Evolutionary conservation across 2,797 vertebrate genomes (phyloP).

Genomic region (Crypturellus tataupa): DNA sequence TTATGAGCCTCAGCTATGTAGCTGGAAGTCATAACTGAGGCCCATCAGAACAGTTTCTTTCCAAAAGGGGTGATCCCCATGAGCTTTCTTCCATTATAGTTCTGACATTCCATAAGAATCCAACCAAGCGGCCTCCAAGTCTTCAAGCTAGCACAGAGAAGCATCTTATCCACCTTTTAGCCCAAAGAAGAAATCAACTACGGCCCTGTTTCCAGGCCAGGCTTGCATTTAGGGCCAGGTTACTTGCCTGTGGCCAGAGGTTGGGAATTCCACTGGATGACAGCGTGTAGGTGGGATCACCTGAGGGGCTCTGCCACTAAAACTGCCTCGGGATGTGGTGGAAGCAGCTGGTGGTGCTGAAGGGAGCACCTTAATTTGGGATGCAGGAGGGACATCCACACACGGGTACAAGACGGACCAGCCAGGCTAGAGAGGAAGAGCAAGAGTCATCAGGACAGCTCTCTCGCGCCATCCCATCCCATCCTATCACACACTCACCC

Average conservation of each 20-base stretch:
- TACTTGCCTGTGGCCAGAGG: neutral
- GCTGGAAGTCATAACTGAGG: neutral
- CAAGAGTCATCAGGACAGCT: neutral
- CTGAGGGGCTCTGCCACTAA: neutral
- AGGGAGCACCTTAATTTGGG: too few species aligned
- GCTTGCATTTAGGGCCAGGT: neutral
- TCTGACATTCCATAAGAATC: neutral
- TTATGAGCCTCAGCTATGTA: neutral
- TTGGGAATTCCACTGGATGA: neutral
- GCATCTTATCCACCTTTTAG: neutral
- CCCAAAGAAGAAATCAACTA: neutral
- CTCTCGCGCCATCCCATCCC: too few species aligned
- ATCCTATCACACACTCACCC: too few species aligned
- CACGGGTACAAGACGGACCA: neutral
- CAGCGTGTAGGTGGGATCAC: neutral
- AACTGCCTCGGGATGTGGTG: fast-evolving
- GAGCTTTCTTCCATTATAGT: neutral
- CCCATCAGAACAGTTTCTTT: slow-evolving; percentile 1
- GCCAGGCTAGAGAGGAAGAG: neutral
- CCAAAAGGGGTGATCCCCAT: neutral
- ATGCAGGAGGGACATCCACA: too few species aligned
- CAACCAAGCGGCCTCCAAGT: neutral
- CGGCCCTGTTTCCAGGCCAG: neutral
- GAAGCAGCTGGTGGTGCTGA: too few species aligned
- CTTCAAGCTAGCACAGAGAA: fast-evolving